Conservation (phyloP, 2,797 vertebrate species). For the Mormyrops boulengeri region DNA sequence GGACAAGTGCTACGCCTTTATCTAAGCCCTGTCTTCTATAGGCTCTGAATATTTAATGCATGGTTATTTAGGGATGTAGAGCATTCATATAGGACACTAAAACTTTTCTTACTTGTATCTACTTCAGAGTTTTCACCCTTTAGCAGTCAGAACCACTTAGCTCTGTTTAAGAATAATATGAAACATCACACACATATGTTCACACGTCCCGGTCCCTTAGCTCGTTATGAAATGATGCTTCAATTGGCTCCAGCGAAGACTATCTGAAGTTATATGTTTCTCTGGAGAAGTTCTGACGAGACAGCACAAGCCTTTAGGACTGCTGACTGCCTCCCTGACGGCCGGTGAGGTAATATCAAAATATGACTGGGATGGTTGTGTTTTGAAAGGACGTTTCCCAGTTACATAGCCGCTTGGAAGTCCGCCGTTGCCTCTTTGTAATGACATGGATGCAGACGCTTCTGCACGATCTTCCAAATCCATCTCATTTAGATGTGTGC, state of each 20-base stretch:
- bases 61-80: neutral
- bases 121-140: neutral
- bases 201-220: neutral
- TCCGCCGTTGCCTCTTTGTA: neutral
- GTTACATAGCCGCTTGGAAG: neutral
- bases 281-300: neutral
- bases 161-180: neutral
- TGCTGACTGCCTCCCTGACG: neutral
- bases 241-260: neutral
- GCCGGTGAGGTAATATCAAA: neutral
- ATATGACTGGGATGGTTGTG: neutral
- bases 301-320: neutral
- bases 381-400: neutral
- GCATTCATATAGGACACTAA: neutral
- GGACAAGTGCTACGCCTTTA: neutral
- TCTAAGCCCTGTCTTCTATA: neutral
- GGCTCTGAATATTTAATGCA: neutral
- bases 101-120: neutral
- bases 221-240: neutral
- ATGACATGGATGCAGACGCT: neutral
- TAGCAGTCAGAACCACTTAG: neutral
- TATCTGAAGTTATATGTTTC: neutral
- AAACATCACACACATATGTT: neutral
- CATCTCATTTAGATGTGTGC: neutral
- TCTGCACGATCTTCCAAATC: neutral